Evolutionary conservation across 2,797 vertebrate genomes (phyloP).

Genomic region (Aplochiton taeniatus): DNA sequence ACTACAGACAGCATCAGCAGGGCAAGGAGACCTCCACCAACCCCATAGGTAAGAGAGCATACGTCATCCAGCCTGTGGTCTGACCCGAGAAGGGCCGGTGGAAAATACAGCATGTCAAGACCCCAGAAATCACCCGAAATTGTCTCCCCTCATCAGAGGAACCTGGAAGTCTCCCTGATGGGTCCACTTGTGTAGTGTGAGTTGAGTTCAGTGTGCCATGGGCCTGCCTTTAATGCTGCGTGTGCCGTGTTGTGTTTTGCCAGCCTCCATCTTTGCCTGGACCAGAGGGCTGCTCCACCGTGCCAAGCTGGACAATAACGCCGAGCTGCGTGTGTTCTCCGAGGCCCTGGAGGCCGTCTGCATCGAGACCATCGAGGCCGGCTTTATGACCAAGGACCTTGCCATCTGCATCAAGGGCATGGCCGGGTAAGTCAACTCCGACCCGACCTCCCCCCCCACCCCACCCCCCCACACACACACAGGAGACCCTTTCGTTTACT

Average conservation of each 20-base stretch:
- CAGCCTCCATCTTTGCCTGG: conserved; percentile 98
- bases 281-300: conserved; percentile 91
- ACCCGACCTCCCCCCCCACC: too few relatives aligned
- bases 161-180: too few relatives aligned
- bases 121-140: too few relatives aligned
- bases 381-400: conserved; percentile 98
- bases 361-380: conserved; percentile 94
- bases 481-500: not conserved
- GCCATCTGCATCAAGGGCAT: conserved; percentile 96
- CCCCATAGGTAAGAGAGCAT: conserved; percentile 84
- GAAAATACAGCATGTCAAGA: not conserved
- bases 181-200: too few relatives aligned
- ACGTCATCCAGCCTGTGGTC: not conserved
- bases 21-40: conserved; percentile 98
- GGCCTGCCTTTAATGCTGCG: too few relatives aligned
- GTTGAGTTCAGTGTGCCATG: too few relatives aligned
- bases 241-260: not conserved
- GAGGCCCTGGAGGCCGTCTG: conserved; percentile 91
- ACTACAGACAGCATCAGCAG: conserved; percentile 94
- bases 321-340: conserved; percentile 82
- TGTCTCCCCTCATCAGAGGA: too few relatives aligned
- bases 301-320: conserved; percentile 89
- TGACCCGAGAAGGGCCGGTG: not conserved
- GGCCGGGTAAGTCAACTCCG: conserved; percentile 72
- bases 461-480: not conserved